Evolutionary conservation across 2,888 invertebrate genomes (phyloP).

Genomic region (Synergus umbraculus): DNA sequence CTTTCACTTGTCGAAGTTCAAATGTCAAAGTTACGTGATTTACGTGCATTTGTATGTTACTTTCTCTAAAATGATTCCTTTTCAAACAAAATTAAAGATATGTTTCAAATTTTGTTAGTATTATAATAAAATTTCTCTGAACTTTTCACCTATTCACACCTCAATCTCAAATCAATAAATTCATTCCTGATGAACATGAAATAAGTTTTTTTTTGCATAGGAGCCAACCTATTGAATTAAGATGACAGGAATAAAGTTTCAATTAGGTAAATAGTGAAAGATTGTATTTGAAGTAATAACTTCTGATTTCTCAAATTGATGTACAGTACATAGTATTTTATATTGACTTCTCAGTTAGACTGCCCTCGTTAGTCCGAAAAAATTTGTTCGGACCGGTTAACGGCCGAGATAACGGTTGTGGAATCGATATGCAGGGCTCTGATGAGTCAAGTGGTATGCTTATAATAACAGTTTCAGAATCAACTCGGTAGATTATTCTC

Average conservation of each 20-base stretch:
- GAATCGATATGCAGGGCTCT: not conserved
- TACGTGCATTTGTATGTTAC: not conserved
- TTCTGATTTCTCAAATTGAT: not conserved
- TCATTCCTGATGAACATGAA: no score
- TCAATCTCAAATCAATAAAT: no score
- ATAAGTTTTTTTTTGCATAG: no score
- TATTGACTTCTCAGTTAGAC: not conserved
- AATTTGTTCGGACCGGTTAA: constrained; percentile 17
- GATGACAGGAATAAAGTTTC: not conserved
- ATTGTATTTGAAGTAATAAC: not conserved
- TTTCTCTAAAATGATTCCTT: no score
- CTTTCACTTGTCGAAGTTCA: not conserved
- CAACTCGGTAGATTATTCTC: not conserved
- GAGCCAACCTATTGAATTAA: no score
- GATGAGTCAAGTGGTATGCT: constrained; percentile 17
- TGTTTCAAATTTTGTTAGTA: no score
- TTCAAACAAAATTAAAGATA: no score
- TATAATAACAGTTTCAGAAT: not conserved
- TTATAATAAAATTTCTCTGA: no score
- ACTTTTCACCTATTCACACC: no score
- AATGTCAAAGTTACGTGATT: constrained; percentile 7
- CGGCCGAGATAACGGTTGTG: constrained; percentile 15
- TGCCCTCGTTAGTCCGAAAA: constrained; percentile 3
- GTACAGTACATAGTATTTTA: not conserved
- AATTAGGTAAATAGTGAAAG: not conserved